These are phyloP conservation scores for Butorides virescens DNA, from an alignment of 2,113 vertebrate species.

Conservation along the genomic window DNA sequence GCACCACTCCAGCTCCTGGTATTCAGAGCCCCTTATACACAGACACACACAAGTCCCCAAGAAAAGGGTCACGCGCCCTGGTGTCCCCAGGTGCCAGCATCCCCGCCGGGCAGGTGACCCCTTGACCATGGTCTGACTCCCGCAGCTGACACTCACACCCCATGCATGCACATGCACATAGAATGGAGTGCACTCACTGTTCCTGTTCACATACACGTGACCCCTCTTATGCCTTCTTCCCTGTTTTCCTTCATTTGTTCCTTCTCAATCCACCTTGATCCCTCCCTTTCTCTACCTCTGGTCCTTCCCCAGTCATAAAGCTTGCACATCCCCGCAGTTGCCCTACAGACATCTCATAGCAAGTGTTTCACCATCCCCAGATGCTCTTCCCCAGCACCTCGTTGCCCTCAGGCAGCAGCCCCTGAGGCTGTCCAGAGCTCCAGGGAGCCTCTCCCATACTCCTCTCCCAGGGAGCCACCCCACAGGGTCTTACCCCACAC, in stretches of 20 bases:
- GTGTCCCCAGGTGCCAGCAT: background rate
- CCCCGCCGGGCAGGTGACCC: too few species aligned
- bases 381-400: background rate
- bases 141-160: background rate
- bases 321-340: background rate
- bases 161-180: background rate
- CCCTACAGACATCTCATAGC: background rate
- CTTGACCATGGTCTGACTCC: background rate
- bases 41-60: background rate
- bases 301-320: background rate
- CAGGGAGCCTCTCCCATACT: background rate
- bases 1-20: background rate
- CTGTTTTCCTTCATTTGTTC: background rate
- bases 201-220: background rate
- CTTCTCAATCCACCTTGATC: background rate
- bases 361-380: background rate
- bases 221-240: background rate
- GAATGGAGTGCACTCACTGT: background rate
- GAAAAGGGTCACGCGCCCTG: background rate
- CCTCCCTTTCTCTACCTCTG: background rate
- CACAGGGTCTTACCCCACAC: background rate
- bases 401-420: fast-evolving
- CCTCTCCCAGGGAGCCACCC: background rate
- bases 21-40: background rate
- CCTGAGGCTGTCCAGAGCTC: background rate